A percentile compares a stretch with the other conserved stretches of the same genome.
phyloP scores from a whole-genome alignment of 37 sponge, comb jelly and placozoan genomes.

The Dysidea cf. avara region DNA sequence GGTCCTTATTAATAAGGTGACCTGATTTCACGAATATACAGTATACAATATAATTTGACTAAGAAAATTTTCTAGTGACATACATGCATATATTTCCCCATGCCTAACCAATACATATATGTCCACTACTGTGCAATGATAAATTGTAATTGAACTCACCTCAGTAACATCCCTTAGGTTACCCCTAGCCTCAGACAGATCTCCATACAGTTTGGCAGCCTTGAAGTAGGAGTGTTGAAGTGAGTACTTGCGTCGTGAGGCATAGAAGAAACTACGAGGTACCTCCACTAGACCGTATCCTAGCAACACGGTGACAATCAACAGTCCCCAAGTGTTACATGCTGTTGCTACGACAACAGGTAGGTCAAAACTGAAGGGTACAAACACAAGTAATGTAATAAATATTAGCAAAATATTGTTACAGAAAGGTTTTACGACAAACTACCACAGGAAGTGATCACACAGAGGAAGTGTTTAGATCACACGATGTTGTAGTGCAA shows the following conservation, averaged over 20 bases:
- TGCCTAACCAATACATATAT: background rate
- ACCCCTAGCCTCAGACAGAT: constrained; percentile 82
- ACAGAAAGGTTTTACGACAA: too few species aligned
- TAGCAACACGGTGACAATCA: constrained; percentile 86
- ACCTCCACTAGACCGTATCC: constrained; percentile 98
- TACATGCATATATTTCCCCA: background rate
- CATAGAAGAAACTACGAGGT: constrained; percentile 39
- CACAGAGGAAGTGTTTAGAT: too few species aligned
- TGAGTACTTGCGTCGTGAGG: constrained; percentile 44
- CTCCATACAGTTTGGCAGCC: constrained; percentile 85
- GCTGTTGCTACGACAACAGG: constrained; percentile 80
- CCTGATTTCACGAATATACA: too few species aligned
- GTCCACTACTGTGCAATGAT: too few species aligned
- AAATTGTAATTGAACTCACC: constrained; percentile 38
- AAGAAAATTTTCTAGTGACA: too few species aligned
- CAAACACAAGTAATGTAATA: too few species aligned
- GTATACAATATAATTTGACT: too few species aligned
- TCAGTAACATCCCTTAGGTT: constrained; percentile 66
- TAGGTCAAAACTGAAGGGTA: constrained; percentile 47
- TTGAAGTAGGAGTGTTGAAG: constrained; percentile 81
- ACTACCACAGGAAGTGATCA: background rate
- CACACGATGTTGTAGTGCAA: too few species aligned
- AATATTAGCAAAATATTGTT: too few species aligned
- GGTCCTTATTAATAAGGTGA: too few species aligned
- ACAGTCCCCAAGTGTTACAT: constrained; percentile 96